Conservation (phyloP, 1,140 invertebrate genomes). For the Parasteatoda tepidariorum region DNA sequence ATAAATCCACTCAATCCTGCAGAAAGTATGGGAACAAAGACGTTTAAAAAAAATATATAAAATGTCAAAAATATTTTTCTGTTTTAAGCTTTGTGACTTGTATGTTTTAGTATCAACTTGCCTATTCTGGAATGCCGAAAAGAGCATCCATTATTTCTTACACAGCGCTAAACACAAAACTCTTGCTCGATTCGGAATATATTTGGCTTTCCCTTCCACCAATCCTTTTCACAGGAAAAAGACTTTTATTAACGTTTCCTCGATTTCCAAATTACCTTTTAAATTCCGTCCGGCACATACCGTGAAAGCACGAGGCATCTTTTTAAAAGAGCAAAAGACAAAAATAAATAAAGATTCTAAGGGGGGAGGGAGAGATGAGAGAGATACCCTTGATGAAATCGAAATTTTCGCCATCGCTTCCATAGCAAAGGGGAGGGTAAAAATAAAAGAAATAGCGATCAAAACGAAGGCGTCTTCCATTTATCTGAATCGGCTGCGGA, state of each 20-base stretch:
- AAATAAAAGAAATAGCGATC: background rate
- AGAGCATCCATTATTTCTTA: no score
- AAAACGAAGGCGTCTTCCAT: constrained; percentile 45
- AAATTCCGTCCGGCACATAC: background rate
- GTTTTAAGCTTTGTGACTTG: no score
- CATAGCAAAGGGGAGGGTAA: background rate
- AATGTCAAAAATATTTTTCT: no score
- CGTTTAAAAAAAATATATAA: no score
- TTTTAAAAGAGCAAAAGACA: background rate
- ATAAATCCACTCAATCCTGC: no score
- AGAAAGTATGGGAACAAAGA: no score
- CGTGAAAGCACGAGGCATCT: background rate
- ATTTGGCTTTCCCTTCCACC: background rate
- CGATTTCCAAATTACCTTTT: constrained; percentile 1
- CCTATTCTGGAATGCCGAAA: no score
- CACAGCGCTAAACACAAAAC: background rate
- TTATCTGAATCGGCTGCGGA: constrained; percentile 6
- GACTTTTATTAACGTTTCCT: background rate
- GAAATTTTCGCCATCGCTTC: background rate
- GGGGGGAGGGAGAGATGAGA: background rate
- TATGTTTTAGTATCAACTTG: no score
- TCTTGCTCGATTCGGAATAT: background rate
- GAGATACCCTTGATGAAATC: background rate
- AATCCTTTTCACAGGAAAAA: background rate
- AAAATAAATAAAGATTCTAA: background rate